Evolutionary conservation across 1,140 invertebrate species (phyloP).

Genomic region (Wasmannia auropunctata): DNA sequence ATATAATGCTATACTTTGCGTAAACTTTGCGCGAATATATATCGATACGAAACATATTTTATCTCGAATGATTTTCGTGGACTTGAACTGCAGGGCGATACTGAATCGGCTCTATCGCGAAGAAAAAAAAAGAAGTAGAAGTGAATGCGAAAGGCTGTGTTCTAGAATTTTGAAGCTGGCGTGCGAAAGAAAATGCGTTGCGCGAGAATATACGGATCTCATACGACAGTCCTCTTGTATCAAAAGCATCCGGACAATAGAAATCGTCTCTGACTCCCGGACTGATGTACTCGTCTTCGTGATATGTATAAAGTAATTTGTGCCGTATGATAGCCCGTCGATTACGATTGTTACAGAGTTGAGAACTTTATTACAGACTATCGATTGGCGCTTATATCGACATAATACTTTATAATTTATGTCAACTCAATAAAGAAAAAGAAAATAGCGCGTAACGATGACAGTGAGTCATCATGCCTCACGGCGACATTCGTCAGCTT

Average conservation of each 20-base stretch:
- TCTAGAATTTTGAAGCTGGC: conserved; percentile 22
- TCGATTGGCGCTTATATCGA: conserved; percentile 15
- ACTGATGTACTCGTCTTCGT: conserved; percentile 33
- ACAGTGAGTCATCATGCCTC: not conserved
- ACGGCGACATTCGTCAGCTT: not conserved
- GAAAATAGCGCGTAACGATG: not conserved
- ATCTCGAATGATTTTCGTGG: not conserved
- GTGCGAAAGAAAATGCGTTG: conserved; percentile 18
- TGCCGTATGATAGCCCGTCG: conserved; percentile 22
- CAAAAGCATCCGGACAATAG: conserved; percentile 20
- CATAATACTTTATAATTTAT: conserved; percentile 22
- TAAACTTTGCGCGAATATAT: conserved; percentile 7
- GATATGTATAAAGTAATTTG: conserved; percentile 50
- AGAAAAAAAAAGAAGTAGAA: conserved; percentile 13
- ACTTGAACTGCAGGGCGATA: conserved; percentile 1
- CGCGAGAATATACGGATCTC: conserved; percentile 12
- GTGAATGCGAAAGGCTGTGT: conserved; percentile 44
- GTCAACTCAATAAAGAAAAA: conserved; percentile 14
- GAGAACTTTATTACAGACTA: conserved; percentile 36
- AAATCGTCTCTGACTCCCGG: conserved; percentile 20
- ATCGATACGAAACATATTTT: conserved; percentile 23
- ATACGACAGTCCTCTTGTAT: not conserved
- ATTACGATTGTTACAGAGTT: conserved; percentile 41
- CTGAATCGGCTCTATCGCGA: not conserved
- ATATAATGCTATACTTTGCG: not conserved